These are phyloP conservation scores for Drosophila sproati DNA, from an alignment of 1,140 invertebrate species.

Conservation along the genomic window DNA sequence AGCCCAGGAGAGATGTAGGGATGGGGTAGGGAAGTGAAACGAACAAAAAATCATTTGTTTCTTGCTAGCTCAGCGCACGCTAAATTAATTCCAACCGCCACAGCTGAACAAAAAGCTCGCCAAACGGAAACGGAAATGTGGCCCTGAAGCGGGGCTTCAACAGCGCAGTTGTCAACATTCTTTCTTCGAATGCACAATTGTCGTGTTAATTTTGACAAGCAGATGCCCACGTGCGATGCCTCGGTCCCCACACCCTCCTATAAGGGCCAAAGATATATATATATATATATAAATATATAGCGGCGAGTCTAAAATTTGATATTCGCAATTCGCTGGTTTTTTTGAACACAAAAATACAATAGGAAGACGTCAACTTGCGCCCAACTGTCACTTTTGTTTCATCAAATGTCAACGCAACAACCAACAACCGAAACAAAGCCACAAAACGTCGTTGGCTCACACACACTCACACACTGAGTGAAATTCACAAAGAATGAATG, in stretches of 20 bases:
- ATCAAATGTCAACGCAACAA: conserved; percentile 78
- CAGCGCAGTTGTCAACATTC: conserved; percentile 63
- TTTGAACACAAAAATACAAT: conserved; percentile 60
- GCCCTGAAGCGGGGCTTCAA: conserved; percentile 62
- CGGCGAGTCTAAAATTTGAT: conserved; percentile 59
- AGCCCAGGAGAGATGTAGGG: conserved; percentile 32
- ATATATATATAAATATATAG: conserved; percentile 10
- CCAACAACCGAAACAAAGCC: conserved; percentile 78
- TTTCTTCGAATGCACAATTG: conserved; percentile 68
- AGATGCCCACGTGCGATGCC: conserved; percentile 68
- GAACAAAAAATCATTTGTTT: conserved; percentile 76
- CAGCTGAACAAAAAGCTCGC: conserved; percentile 73
- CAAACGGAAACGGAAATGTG: conserved; percentile 80
- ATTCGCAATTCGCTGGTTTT: conserved; percentile 47
- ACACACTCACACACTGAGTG: conserved; percentile 4
- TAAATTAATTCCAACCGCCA: conserved; percentile 79
- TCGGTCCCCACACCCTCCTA: not conserved
- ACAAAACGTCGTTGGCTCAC: conserved; percentile 64
- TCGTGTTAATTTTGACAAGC: conserved; percentile 80
- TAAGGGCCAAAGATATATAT: conserved; percentile 18
- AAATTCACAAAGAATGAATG: conserved; percentile 62
- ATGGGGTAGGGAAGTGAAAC: conserved; percentile 36
- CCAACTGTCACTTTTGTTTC: conserved; percentile 83
- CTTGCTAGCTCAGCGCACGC: conserved; percentile 80
- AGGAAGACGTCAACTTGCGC: conserved; percentile 81